Evolutionary conservation across 2,113 vertebrate species (phyloP).

Genomic region (Oceanites oceanicus): DNA sequence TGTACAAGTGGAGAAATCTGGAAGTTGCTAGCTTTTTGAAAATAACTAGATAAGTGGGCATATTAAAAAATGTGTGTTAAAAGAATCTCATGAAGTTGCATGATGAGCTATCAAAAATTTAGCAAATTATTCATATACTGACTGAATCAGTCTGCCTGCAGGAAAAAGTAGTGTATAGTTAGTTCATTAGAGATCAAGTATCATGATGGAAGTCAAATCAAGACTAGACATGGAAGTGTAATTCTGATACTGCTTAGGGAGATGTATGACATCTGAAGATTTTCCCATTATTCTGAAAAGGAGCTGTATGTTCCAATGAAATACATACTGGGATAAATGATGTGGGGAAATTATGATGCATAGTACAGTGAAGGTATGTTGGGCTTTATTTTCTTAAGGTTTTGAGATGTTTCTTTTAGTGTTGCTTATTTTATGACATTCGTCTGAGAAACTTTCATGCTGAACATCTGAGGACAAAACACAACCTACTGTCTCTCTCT

Average conservation of each 20-base stretch:
- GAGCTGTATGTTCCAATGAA: not conserved
- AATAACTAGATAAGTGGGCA: not conserved
- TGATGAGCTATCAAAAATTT: not conserved
- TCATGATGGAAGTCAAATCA: not conserved
- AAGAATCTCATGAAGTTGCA: not conserved
- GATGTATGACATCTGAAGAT: not conserved
- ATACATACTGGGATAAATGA: not conserved
- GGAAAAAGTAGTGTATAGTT: not conserved
- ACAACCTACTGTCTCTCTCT: not conserved
- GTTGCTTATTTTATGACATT: not conserved
- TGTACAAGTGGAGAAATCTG: not conserved
- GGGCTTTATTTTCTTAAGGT: not conserved
- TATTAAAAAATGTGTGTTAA: not conserved
- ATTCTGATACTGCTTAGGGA: not conserved
- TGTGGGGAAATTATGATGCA: not conserved
- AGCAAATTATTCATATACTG: not conserved
- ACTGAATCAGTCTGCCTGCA: not conserved
- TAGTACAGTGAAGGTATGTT: not conserved
- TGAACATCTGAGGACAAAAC: not conserved
- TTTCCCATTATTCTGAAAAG: not conserved
- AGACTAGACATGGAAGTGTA: not conserved
- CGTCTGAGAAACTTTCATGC: not conserved
- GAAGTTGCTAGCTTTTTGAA: not conserved
- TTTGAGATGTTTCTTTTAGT: not conserved
- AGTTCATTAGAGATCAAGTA: not conserved